Evolutionary conservation across 2,113 vertebrate species (phyloP).

Genomic region (Marmota monax): DNA sequence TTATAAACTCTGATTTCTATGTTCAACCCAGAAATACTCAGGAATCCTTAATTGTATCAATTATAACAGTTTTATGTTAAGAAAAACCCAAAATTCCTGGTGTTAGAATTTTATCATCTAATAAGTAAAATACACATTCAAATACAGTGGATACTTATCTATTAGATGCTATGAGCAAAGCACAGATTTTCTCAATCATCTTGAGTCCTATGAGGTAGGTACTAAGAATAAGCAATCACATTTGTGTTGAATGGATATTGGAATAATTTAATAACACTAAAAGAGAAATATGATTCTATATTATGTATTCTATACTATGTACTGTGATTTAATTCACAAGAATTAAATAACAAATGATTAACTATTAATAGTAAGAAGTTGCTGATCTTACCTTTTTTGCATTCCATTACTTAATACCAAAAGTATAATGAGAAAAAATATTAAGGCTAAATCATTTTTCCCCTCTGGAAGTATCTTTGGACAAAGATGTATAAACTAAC

Average conservation of each 20-base stretch:
- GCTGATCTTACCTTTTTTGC: neutral
- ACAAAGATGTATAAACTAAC: conserved; percentile 12
- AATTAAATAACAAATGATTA: conserved; percentile 39
- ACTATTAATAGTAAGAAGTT: neutral
- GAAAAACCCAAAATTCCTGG: conserved; percentile 29
- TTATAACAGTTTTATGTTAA: conserved; percentile 53
- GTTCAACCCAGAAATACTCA: neutral
- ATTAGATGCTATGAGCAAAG: neutral
- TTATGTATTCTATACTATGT: neutral
- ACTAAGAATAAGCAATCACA: conserved; percentile 9
- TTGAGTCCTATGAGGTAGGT: neutral
- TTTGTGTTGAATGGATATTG: neutral
- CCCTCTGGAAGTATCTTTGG: neutral
- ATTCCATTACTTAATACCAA: conserved; percentile 5
- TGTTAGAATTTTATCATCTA: neutral
- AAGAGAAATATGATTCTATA: neutral
- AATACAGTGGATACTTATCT: neutral
- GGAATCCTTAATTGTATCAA: neutral
- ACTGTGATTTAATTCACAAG: neutral
- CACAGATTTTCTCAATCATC: conserved; percentile 18
- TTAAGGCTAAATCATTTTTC: neutral
- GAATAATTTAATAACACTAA: conserved; percentile 45
- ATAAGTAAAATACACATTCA: conserved; percentile 23
- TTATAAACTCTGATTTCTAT: conserved; percentile 32
- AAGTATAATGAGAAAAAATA: conserved; percentile 28